Percentiles rank a stretch among this genome's conserved stretches.
Conservation (phyloP, 2,113 vertebrate genomes). For the Ceyx melanurus region DNA sequence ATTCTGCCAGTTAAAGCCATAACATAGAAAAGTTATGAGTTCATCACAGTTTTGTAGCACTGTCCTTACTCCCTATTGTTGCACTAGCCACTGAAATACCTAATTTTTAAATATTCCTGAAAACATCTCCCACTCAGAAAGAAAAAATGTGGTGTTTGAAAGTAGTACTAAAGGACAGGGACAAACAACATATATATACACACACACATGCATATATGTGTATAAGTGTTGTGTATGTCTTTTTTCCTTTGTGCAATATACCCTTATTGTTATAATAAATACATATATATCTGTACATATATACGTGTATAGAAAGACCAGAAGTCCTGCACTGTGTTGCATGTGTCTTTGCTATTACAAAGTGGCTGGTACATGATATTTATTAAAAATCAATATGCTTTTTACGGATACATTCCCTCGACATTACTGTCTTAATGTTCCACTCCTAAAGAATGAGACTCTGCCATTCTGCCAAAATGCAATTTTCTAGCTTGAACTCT, state of each 20-base stretch:
- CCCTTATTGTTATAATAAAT: background rate
- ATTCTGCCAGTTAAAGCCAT: background rate
- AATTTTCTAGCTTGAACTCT: conserved; percentile 8
- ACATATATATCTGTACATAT: background rate
- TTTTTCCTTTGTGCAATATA: background rate
- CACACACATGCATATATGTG: background rate
- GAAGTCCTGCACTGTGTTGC: background rate
- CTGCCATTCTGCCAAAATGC: conserved; percentile 4
- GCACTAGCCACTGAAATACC: background rate
- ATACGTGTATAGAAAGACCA: background rate
- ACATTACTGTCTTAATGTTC: background rate
- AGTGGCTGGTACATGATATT: background rate
- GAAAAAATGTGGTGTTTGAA: background rate
- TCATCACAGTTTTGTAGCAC: background rate
- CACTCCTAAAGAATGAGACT: background rate
- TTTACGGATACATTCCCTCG: conserved; percentile 1
- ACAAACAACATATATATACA: background rate
- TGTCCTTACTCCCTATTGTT: background rate
- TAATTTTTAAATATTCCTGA: background rate
- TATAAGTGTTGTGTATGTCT: accelerated
- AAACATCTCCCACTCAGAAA: background rate
- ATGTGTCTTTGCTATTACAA: background rate
- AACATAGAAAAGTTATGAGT: background rate
- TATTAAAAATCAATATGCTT: conserved; percentile 50
- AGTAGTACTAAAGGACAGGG: background rate